A percentile compares a stretch with the other conserved stretches of the same genome.
phyloP scores from a whole-genome alignment of 1,140 invertebrate species.

The Neoseiulus cucumeris region DNA sequence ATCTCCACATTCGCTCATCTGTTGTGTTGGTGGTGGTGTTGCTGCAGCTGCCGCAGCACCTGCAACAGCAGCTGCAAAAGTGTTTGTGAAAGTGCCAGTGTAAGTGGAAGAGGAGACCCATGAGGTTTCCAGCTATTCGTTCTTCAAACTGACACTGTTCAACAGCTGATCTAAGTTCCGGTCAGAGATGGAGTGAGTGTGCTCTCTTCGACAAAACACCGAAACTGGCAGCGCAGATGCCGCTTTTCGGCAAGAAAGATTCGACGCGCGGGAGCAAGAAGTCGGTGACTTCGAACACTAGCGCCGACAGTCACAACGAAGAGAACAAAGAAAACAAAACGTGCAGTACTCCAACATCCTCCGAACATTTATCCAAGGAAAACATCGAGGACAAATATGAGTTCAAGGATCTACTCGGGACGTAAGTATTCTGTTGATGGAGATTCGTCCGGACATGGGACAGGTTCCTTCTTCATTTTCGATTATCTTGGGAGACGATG shows the following conservation, averaged over 20 bases:
- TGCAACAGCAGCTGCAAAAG: too few species aligned
- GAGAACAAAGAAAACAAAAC: constrained; percentile 36
- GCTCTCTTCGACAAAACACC: too few species aligned
- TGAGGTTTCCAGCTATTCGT: too few species aligned
- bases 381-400: constrained; percentile 62
- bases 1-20: neutral
- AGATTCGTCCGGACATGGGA: too few species aligned
- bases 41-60: neutral
- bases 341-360: constrained; percentile 44
- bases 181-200: too few species aligned
- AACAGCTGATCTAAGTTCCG: too few species aligned
- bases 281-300: constrained; percentile 13
- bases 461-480: too few species aligned
- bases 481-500: too few species aligned
- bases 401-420: constrained; percentile 68
- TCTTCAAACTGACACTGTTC: too few species aligned
- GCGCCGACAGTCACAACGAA: constrained; percentile 34
- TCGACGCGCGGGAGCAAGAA: constrained; percentile 30
- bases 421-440: constrained; percentile 39
- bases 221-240: constrained; percentile 35
- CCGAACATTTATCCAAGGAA: constrained; percentile 19
- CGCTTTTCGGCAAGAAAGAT: constrained; percentile 53
- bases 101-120: too few species aligned
- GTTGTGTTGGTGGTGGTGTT: neutral
- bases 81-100: too few species aligned